Base-by-base conservation (phyloP, 2,888 invertebrate species). In the Ophion ellenae region DNA sequence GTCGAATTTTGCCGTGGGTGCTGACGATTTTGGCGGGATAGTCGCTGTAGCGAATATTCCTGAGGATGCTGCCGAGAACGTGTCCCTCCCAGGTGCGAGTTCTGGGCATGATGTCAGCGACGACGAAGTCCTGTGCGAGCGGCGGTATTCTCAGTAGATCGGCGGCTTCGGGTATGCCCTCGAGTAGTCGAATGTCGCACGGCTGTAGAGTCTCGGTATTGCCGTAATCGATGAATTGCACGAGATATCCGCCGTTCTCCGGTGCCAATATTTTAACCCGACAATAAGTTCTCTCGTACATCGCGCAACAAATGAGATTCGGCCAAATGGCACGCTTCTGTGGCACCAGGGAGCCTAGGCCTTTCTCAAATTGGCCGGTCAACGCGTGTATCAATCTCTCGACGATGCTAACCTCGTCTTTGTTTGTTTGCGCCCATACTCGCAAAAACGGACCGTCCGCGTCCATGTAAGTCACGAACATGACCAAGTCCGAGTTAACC, bases 201-300 rank as follows among this genome's bases (percentile, higher is more conserved):
- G 95, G 92, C 24, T 96, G 95, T 81, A 97, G 95, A 17, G 95
- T 92, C 88, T 96, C 96, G 87, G 94, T 95, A 90, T 96, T 96
- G 67, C 97, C 97, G 90, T 95, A 96, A 91, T 97, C 97, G 53
- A 97, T 95, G 88, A 97, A 96, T 82, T 95, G 95, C n/a, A 97
- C 96, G 88, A 96, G 95, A 73, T 97, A 95, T 78, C 95, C 93
- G 28, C 95, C 96, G 84, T 95, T 95, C 4, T 94, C 91, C 11
- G 95, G 93, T 83, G 94, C 95, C 70, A 95, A 94, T 71, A 97
- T 95, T 91, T 95, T 95, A 10, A 96, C 96, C 89, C 97, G 94
- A 90, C 96, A 96, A 91, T 96, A 97, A 14, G 95, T 95, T 67
- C 96, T 95, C 91, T 96, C 97, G 93, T 96, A 96, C 94, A 96